Conservation (phyloP, 1,140 invertebrate species). For the Brachionus plicatilis region DNA sequence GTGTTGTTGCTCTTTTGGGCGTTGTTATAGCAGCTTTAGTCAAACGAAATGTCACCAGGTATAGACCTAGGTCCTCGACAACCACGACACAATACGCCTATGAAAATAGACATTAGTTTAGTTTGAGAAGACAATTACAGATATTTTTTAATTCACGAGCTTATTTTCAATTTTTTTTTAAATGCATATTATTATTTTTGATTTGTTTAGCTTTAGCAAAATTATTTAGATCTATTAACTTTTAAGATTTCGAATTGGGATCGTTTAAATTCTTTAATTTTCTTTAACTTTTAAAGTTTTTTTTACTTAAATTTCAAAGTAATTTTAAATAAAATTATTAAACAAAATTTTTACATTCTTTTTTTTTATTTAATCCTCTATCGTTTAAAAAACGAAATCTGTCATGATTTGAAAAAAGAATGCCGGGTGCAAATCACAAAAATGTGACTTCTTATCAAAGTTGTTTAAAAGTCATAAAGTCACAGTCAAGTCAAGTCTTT, state of each 20-base stretch:
- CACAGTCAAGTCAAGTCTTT: too few relatives aligned
- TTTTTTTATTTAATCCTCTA: too few relatives aligned
- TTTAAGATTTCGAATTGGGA: background rate
- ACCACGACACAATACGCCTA: background rate
- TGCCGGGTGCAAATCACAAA: too few relatives aligned
- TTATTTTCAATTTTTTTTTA: background rate
- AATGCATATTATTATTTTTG: background rate
- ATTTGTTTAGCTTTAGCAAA: background rate
- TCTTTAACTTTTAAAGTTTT: background rate
- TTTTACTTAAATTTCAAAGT: background rate
- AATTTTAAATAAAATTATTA: background rate
- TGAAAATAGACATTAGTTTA: constrained; percentile 12
- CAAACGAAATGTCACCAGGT: background rate
- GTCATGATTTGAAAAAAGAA: too few relatives aligned
- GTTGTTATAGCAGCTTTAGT: constrained; percentile 14
- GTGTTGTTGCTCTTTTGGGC: background rate
- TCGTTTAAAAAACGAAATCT: too few relatives aligned
- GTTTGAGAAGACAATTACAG: background rate
- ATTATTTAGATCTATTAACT: background rate
- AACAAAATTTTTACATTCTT: background rate
- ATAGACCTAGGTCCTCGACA: background rate
- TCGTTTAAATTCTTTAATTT: background rate
- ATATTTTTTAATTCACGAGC: background rate
- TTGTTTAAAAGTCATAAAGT: too few relatives aligned
- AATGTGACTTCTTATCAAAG: too few relatives aligned